Evolutionary conservation across 2,113 vertebrate genomes (phyloP).

Genomic region (Entelurus aequoreus): DNA sequence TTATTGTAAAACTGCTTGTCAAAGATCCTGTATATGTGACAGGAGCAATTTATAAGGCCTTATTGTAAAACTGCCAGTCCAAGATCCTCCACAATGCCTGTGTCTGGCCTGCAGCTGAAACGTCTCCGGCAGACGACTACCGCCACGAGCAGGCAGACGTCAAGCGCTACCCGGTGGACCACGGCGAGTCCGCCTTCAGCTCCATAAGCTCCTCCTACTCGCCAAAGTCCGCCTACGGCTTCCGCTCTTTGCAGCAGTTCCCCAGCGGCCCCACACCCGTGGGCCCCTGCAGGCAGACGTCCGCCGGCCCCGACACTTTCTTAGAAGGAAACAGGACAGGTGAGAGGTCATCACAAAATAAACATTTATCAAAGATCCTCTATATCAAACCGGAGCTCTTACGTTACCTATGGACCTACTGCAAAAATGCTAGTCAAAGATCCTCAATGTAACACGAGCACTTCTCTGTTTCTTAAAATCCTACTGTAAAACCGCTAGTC

Average conservation of each 20-base stretch:
- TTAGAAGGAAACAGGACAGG: conserved; percentile 83
- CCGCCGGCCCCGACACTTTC: conserved; percentile 69
- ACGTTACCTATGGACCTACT: too few relatives aligned
- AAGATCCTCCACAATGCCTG: too few relatives aligned
- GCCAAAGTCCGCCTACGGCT: conserved; percentile 66
- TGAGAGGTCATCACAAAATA: conserved; percentile 45
- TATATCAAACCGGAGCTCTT: too few relatives aligned
- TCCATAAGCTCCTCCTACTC: conserved; percentile 71
- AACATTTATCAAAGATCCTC: too few relatives aligned
- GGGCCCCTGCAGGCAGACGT: conserved; percentile 69
- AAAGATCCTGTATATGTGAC: too few relatives aligned
- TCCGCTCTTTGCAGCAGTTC: conserved; percentile 66
- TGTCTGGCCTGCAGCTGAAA: conserved; percentile 68
- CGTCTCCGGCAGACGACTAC: conserved; percentile 76
- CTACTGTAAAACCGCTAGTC: too few relatives aligned
- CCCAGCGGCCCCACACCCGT: conserved; percentile 61
- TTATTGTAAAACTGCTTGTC: too few relatives aligned
- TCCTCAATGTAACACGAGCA: too few relatives aligned
- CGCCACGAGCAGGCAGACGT: conserved; percentile 63
- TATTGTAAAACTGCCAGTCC: too few relatives aligned
- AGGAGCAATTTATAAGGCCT: too few relatives aligned
- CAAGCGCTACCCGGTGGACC: conserved; percentile 73
- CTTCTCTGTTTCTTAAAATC: too few relatives aligned
- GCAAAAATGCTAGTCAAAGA: too few relatives aligned
- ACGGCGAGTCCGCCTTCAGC: conserved; percentile 70